Conservation (phyloP, 35 echinoderm and acorn worm genomes). For the Chiridota heheva region DNA sequence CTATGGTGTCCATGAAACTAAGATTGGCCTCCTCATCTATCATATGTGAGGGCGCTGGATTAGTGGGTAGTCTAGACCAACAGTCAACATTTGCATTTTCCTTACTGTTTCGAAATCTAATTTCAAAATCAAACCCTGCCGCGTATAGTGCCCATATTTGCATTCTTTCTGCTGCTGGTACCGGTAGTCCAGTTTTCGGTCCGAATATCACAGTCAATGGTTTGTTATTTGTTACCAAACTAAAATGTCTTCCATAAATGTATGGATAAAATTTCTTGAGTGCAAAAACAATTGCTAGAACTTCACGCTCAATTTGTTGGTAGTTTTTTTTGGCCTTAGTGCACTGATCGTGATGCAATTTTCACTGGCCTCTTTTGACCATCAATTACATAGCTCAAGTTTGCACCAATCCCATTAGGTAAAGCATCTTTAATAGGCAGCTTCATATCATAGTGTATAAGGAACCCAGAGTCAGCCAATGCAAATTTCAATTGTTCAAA, state of each 20-base stretch:
- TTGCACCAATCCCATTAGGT: conserved; percentile 22
- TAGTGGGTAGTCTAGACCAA: too few species aligned
- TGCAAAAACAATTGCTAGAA: conserved; percentile 29
- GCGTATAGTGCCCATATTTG: conserved; percentile 41
- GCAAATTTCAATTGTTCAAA: conserved; percentile 6
- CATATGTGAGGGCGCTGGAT: neutral
- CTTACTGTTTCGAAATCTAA: conserved; percentile 1
- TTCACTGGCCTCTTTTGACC: conserved; percentile 26
- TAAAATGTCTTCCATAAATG: conserved; percentile 23
- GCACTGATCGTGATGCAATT: conserved; percentile 31
- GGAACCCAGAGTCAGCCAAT: conserved; percentile 42
- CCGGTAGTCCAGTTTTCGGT: conserved; percentile 6
- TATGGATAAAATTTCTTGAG: conserved; percentile 33
- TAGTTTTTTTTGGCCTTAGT: conserved; percentile 24
- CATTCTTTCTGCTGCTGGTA: conserved; percentile 31
- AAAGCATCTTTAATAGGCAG: conserved; percentile 37
- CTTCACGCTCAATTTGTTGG: conserved; percentile 33
- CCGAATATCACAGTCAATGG: conserved; percentile 23
- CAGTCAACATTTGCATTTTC: conserved; percentile 47
- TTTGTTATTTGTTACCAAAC: conserved; percentile 40
- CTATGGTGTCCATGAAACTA: too few species aligned
- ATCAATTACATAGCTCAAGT: conserved; percentile 27
- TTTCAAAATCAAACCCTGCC: conserved; percentile 31
- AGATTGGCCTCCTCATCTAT: neutral
- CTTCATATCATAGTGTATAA: conserved; percentile 36